Evolutionary conservation across 64 coral and sea anemone species (phyloP).

Genomic region (Stylophora pistillata): DNA sequence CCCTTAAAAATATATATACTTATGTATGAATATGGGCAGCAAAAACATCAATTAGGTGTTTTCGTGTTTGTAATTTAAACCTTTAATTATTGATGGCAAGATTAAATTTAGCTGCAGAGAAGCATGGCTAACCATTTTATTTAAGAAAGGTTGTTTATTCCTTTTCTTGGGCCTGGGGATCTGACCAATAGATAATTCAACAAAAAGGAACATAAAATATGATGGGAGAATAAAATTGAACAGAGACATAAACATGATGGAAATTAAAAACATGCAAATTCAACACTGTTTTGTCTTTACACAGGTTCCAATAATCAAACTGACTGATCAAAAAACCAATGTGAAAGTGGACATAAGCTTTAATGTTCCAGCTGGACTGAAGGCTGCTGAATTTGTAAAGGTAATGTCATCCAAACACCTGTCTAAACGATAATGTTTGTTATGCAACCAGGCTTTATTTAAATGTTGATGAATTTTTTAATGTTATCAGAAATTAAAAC

Average conservation of each 20-base stretch:
- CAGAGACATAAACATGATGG: background rate
- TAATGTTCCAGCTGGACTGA: conserved; percentile 60
- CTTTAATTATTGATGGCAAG: no score
- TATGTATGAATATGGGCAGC: no score
- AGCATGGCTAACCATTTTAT: no score
- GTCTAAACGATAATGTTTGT: background rate
- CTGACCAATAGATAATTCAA: no score
- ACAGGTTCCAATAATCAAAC: conserved; percentile 84
- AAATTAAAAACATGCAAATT: no score
- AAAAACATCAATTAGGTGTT: no score
- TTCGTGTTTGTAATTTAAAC: no score
- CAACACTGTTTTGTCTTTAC: background rate
- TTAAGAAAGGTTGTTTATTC: no score
- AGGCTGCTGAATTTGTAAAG: conserved; percentile 75
- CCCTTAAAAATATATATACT: no score
- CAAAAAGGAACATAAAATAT: background rate
- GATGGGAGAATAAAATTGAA: background rate
- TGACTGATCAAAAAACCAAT: conserved; percentile 73
- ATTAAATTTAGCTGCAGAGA: no score
- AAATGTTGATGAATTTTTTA: background rate
- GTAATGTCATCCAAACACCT: conserved; percentile 18
- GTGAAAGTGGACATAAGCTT: conserved; percentile 86
- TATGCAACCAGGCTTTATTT: background rate
- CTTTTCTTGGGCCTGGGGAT: no score
- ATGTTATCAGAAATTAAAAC: no score